Conservation (phyloP, 2,888 invertebrate genomes). For the Plusia festucae region DNA sequence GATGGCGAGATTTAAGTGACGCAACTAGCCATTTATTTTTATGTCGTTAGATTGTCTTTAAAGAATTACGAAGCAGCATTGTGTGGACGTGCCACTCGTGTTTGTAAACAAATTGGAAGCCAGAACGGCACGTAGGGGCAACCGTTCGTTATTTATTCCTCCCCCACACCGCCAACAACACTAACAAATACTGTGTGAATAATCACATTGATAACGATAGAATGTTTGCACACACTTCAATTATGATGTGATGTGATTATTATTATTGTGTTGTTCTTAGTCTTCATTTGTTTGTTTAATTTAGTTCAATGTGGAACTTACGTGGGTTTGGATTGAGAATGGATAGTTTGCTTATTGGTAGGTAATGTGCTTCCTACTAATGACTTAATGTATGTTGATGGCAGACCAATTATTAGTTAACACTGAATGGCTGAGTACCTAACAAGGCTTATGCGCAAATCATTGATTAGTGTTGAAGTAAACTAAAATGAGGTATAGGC, state of each 20-base stretch:
- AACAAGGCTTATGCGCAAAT: neutral
- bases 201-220: constrained; percentile 40
- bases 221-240: constrained; percentile 30
- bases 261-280: neutral
- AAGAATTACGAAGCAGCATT: constrained; percentile 33
- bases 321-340: neutral
- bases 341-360: neutral
- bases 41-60: constrained; percentile 31
- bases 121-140: constrained; percentile 46
- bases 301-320: neutral
- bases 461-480: neutral
- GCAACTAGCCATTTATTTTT: constrained; percentile 29
- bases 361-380: neutral
- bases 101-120: constrained; percentile 62
- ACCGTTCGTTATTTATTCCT: constrained; percentile 51
- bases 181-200: constrained; percentile 44
- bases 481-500: no score
- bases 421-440: neutral
- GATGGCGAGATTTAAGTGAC: neutral
- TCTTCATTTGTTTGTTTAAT: neutral
- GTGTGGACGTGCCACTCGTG: constrained; percentile 45
- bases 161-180: constrained; percentile 40
- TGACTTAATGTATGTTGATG: constrained; percentile 1
- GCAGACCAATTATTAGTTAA: neutral
- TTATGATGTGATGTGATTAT: constrained; percentile 20